These are phyloP conservation scores for Aphis gossypii DNA, from an alignment of 1,140 invertebrate species.

Conservation along the genomic window DNA sequence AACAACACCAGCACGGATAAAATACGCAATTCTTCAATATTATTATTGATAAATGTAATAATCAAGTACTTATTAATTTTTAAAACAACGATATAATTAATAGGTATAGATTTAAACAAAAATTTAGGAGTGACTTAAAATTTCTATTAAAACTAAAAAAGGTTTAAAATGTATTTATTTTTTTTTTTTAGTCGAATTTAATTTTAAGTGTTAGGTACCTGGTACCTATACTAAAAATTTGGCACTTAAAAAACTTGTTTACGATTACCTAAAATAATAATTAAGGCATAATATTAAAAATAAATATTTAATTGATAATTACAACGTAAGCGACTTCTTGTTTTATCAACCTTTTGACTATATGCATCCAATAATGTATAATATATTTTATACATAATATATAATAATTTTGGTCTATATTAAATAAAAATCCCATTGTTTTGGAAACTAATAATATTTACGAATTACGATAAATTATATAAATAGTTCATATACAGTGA, in stretches of 20 bases:
- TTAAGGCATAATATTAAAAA: background rate
- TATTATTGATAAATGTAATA: no score
- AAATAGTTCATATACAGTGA: background rate
- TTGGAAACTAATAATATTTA: background rate
- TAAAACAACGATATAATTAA: background rate
- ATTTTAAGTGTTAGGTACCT: background rate
- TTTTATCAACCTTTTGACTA: background rate
- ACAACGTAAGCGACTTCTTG: background rate
- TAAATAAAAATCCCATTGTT: background rate
- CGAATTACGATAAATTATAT: no score
- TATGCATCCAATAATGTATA: background rate
- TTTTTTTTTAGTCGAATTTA: background rate
- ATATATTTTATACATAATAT: background rate
- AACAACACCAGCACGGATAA: background rate
- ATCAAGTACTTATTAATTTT: background rate
- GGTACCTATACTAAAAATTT: no score
- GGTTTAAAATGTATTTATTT: background rate
- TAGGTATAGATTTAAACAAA: background rate
- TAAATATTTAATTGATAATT: background rate
- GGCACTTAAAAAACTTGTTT: background rate
- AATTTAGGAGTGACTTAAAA: background rate
- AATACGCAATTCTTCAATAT: background rate
- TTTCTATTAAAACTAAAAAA: background rate
- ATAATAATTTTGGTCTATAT: background rate
- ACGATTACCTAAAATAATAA: background rate